Percentiles rank a stretch among this genome's conserved stretches.
Conservation (phyloP, 2,888 invertebrate species). For the Operophtera brumata region DNA sequence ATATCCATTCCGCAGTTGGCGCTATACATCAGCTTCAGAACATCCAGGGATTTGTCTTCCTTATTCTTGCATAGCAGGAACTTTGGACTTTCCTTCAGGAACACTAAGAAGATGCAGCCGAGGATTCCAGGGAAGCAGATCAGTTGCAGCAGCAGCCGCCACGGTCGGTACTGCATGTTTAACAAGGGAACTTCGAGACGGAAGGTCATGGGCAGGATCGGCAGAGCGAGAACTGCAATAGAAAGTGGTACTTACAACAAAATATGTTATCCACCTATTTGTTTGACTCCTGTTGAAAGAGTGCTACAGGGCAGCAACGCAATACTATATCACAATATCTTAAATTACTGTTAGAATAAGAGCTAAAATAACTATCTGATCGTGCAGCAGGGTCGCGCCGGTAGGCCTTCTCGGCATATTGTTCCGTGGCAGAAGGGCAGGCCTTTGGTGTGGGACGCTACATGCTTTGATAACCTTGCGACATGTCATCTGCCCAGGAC, state of each 20-base stretch:
- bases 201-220: constrained; percentile 55
- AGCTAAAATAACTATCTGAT: too few relatives aligned
- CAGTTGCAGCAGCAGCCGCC: constrained; percentile 85
- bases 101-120: constrained; percentile 76
- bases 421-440: too few relatives aligned
- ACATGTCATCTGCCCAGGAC: too few relatives aligned
- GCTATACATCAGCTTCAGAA: constrained; percentile 49
- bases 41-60: constrained; percentile 76
- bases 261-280: too few relatives aligned
- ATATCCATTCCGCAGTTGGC: constrained; percentile 47
- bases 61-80: constrained; percentile 83
- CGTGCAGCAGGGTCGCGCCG: too few relatives aligned
- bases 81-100: constrained; percentile 88
- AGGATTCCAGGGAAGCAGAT: constrained; percentile 83
- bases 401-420: too few relatives aligned
- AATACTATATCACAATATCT: too few relatives aligned
- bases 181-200: constrained; percentile 59
- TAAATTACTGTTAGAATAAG: too few relatives aligned
- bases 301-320: too few relatives aligned
- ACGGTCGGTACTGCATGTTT: constrained; percentile 82
- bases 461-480: too few relatives aligned
- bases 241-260: not conserved
- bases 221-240: constrained; percentile 55
- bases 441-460: too few relatives aligned
- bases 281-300: too few relatives aligned